Evolutionary conservation across 2,888 invertebrate species (phyloP).

Genomic region (Trimorus sp.): DNA sequence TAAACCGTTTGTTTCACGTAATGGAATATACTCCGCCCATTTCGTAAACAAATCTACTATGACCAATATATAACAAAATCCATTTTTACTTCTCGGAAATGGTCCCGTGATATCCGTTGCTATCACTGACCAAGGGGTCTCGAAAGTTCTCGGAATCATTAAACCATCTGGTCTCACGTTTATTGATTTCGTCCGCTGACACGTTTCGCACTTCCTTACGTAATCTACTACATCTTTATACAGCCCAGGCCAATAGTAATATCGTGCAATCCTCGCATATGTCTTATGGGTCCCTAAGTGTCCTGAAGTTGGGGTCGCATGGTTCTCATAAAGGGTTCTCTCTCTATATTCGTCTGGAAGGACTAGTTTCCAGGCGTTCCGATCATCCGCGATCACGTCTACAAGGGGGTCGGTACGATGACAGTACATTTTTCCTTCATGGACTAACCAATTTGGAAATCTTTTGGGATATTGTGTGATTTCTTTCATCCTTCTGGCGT

Average conservation of each 20-base stretch:
- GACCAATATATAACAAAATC: background rate
- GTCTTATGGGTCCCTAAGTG: conserved; percentile 21
- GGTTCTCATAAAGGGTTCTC: background rate
- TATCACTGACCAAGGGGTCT: background rate
- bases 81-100: conserved; percentile 5
- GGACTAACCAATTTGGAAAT: background rate
- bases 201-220: background rate
- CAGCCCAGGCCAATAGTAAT: conserved; percentile 11
- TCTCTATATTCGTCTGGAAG: background rate
- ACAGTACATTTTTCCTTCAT: background rate
- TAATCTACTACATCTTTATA: conserved; percentile 27
- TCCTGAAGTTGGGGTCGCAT: conserved; percentile 12
- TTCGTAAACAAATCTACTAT: background rate
- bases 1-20: background rate
- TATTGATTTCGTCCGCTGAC: background rate
- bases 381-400: background rate
- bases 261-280: conserved; percentile 4
- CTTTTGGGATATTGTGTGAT: background rate
- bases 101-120: conserved; percentile 11
- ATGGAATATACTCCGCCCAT: conserved; percentile 6
- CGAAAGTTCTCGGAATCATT: conserved; percentile 43
- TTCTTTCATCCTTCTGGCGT: background rate
- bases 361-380: conserved; percentile 14
- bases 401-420: background rate
- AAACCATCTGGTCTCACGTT: conserved; percentile 1